Percentiles rank a stretch among this genome's conserved stretches.
These are phyloP conservation scores for Anguilla rostrata DNA, from an alignment of 2,113 vertebrate species.

Conservation along the genomic window DNA sequence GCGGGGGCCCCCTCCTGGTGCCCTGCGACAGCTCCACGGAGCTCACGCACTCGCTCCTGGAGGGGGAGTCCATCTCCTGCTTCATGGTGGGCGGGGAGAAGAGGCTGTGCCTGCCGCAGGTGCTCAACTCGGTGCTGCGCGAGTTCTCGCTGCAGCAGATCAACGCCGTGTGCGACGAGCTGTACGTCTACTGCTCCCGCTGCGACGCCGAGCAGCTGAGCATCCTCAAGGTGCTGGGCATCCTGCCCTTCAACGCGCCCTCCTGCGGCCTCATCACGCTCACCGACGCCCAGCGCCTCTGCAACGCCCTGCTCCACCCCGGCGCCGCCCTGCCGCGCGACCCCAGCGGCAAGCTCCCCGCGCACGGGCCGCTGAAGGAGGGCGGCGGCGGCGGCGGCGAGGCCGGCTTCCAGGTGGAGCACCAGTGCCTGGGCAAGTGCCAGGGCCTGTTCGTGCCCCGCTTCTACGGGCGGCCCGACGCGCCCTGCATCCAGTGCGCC, in stretches of 20 bases:
- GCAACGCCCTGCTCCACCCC: slow-evolving; percentile 89
- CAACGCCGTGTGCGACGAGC: slow-evolving; percentile 92
- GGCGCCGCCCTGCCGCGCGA: slow-evolving; percentile 76
- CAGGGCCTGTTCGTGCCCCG: slow-evolving; percentile 93
- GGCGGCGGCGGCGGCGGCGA: slow-evolving; percentile 75
- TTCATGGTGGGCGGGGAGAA: slow-evolving; percentile 97
- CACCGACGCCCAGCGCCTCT: slow-evolving; percentile 93
- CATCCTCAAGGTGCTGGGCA: slow-evolving; percentile 95
- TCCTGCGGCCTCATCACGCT: slow-evolving; percentile 95
- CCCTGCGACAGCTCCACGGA: slow-evolving; percentile 96
- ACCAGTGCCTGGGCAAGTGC: slow-evolving; percentile 96
- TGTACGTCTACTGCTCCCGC: slow-evolving; percentile 95
- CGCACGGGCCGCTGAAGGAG: slow-evolving; percentile 84
- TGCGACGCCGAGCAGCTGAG: slow-evolving; percentile 94
- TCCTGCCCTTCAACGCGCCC: slow-evolving; percentile 93
- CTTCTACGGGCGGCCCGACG: slow-evolving; percentile 88
- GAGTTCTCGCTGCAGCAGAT: slow-evolving; percentile 97
- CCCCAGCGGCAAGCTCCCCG: slow-evolving; percentile 74
- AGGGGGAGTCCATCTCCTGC: slow-evolving; percentile 95
- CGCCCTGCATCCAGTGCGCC: slow-evolving; percentile 90
- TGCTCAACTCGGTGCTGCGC: slow-evolving; percentile 93
- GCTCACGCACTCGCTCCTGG: slow-evolving; percentile 89
- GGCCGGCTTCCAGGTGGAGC: slow-evolving; percentile 93
- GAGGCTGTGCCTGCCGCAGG: slow-evolving; percentile 93
- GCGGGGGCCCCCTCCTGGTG: slow-evolving; percentile 89